Evolutionary conservation across 2,888 invertebrate species (phyloP), one percentile per base, ranked within the genome.

Genomic region (Notodonta dromedarius): DNA sequence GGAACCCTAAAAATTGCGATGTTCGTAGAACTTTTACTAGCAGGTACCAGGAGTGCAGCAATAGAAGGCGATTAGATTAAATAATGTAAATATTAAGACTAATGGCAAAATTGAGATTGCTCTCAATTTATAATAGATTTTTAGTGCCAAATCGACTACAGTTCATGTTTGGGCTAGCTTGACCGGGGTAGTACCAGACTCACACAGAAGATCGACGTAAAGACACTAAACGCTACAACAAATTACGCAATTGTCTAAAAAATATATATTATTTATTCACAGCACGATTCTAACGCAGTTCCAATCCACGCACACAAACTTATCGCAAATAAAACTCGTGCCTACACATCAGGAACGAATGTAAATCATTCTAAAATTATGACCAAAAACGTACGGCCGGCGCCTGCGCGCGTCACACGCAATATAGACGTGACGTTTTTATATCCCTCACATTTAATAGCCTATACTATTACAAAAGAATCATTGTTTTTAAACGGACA

Each of bases 401-500:
- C 69, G 79, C 66, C 67, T 59, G 68, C 76, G 76, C 76, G 74
- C 73, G 77, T 74, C 68, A 70, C 71, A 69, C 78, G 65, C 69
- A 82, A 83, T 77, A 74, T 72, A 79, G 76, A 78, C 79, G 73
- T 79, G 85, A 86, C 86, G 81, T 88, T 91, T 74, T 92, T 87
- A 90, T 84, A 84, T 82, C 77, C 81, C 79, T 72, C 84, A 84
- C 11, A 85, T 90, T 92, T 93, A 89, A 93, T 88, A 86, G 86
- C 89, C 86, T 89, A 90, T 91, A 87, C 84, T 82, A 88, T 93
- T 92, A 93, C 93, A 93, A 93, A 93, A 92, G 88, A 83, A 83
- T 86, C 86, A 86, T 88, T 93, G 93, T 93, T 91, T 91, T 90
- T 86, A 82, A 88, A 89, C 88, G 83, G 87, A 66, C 74, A 68